Base-by-base conservation (phyloP, 2,888 invertebrate species). In the Dorcus parallelipipedus region DNA sequence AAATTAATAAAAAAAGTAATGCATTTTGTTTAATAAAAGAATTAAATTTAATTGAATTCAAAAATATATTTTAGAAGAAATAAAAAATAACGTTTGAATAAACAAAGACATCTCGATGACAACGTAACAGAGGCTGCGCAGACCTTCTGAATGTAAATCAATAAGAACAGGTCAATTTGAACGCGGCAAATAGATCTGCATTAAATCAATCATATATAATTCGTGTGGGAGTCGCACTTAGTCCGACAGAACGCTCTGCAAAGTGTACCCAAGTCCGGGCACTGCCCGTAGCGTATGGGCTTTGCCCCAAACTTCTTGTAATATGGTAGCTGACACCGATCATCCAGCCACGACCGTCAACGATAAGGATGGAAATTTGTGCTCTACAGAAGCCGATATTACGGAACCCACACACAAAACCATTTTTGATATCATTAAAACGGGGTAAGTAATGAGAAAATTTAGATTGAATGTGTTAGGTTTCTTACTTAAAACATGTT, bases 241-340 rank as follows among this genome's bases (percentile, higher is more conserved):
- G 45, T 49, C 48, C 73, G 71, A 69, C 76, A 77, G 75, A 70
- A 78, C 78, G 78, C 76, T 76, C 68, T 77, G 76, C 72, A 78
- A 78, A 68, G 89, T 90, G 80, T 89, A 88, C 78, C 90, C 92
- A 64, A 91, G 91, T 80, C 91, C 91, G 81, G 92, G 92, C 85
- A 89, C 90, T 80, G 92, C 92, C 81, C 90, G 90, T 78, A 92
- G 90, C 80, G 91, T 92, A 77, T 92, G 92, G 92, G 91, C 91
- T 79, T 83, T 91, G 83, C 88, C 88, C 81, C 88, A 87, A 80
- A 87, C 87, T 77, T 88, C 88, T 66, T 90, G 89, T 81, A 86
- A 87, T 71, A 90, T 90, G 89, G 88, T 87, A 59, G 87, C 88
- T 3, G 89, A 89, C 66, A 81, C 84, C 66, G 88, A 82, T 63